These are phyloP conservation scores for Chaunax sp. DNA, from an alignment of 2,797 vertebrate species.

Conservation along the genomic window DNA sequence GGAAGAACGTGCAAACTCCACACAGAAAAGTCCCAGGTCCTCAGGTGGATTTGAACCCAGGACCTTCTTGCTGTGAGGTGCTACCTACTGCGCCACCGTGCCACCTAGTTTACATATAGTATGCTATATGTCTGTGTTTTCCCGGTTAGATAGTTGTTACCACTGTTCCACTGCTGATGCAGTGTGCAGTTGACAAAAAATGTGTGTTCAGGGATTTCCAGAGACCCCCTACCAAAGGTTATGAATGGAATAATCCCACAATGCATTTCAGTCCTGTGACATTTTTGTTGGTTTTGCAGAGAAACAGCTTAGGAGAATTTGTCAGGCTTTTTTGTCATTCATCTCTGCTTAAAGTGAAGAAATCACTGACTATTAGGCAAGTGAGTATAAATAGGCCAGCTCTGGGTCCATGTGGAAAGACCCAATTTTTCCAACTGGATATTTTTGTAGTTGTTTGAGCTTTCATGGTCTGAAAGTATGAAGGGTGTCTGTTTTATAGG, in stretches of 20 bases:
- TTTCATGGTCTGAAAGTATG: constrained; percentile 56
- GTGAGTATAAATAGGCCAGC: constrained; percentile 25
- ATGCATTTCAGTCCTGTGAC: constrained; percentile 38
- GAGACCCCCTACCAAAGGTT: constrained; percentile 29
- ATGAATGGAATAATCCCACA: constrained; percentile 30
- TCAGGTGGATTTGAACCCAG: too few species aligned
- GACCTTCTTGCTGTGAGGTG: too few species aligned
- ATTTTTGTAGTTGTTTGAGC: constrained; percentile 44
- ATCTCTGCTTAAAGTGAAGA: constrained; percentile 8
- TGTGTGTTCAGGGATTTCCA: too few species aligned
- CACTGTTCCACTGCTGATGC: too few species aligned
- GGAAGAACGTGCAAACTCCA: too few species aligned
- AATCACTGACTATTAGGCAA: constrained; percentile 36
- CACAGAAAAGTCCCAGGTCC: too few species aligned
- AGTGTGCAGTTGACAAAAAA: too few species aligned
- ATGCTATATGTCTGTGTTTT: too few species aligned
- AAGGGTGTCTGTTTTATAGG: constrained; percentile 67
- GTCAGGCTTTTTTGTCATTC: constrained; percentile 24
- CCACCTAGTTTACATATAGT: too few species aligned
- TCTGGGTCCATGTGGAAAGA: constrained; percentile 56
- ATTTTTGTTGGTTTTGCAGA: constrained; percentile 40
- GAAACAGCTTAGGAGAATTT: constrained; percentile 24
- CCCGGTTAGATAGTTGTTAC: too few species aligned
- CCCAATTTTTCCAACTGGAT: constrained; percentile 51
- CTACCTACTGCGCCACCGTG: too few species aligned